These are phyloP conservation scores for Ursus arctos DNA, from an alignment of 2,113 vertebrate species.

Conservation along the genomic window DNA sequence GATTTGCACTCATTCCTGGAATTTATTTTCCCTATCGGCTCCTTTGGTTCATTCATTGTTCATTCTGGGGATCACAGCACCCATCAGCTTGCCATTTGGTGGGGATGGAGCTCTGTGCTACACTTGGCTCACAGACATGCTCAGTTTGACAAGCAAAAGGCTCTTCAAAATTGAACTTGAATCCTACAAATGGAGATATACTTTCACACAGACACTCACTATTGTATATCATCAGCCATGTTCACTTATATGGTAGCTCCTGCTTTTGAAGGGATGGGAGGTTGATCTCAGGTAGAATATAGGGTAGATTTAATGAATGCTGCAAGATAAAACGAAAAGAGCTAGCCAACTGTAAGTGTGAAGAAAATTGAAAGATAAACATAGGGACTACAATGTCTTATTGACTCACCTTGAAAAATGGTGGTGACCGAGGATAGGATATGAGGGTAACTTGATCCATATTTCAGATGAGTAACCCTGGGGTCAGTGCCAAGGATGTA, in stretches of 20 bases:
- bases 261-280: too few relatives aligned
- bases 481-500: fast-evolving
- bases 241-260: fast-evolving
- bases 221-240: fast-evolving
- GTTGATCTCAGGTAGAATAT: not conserved
- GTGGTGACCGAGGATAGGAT: fast-evolving
- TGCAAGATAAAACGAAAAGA: not conserved
- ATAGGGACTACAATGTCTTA: not conserved
- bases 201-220: not conserved
- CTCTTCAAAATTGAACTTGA: not conserved
- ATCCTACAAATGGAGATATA: fast-evolving
- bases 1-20: not conserved
- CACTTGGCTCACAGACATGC: fast-evolving
- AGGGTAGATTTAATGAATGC: too few relatives aligned
- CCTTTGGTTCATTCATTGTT: not conserved
- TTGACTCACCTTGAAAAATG: not conserved
- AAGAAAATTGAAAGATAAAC: not conserved
- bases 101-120: fast-evolving
- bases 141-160: too few relatives aligned
- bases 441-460: not conserved
- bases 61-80: too few relatives aligned
- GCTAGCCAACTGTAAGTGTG: not conserved
- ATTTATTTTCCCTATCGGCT: not conserved
- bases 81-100: fast-evolving
- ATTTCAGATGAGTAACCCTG: not conserved